Conservation (phyloP, 2,797 vertebrate genomes). For the Trichosurus vulpecula region DNA sequence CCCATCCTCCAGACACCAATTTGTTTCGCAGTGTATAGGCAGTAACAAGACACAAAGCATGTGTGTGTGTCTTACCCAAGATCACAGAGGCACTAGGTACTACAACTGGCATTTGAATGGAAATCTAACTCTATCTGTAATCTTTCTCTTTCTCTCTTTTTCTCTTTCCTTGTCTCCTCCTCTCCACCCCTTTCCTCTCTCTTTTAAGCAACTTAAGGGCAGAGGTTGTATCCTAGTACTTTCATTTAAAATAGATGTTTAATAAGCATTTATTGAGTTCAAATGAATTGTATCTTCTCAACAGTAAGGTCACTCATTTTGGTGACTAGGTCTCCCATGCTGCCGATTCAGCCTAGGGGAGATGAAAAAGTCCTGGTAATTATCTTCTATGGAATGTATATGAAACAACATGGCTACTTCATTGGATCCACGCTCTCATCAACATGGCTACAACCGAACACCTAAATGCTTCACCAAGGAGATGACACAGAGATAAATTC, state of each 20-base stretch:
- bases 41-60: not conserved
- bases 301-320: no score
- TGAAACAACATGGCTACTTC: no score
- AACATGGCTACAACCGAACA: no score
- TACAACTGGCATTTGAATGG: no score
- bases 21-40: not conserved
- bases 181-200: not conserved
- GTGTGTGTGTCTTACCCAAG: constrained; percentile 27
- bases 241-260: not conserved
- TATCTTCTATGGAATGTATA: no score
- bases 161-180: not conserved
- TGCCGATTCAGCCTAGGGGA: no score
- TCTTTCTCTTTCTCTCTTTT: not conserved
- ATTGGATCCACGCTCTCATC: no score
- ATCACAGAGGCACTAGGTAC: constrained; percentile 41
- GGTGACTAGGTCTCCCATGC: no score
- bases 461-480: no score
- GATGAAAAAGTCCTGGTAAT: no score
- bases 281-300: no score
- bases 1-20: not conserved
- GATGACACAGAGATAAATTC: not conserved
- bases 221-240: not conserved
- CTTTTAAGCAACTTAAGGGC: not conserved
- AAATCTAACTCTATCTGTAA: not conserved
- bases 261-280: no score